Evolutionary conservation across 1,140 invertebrate species (phyloP).

Genomic region (Sipha flava): DNA sequence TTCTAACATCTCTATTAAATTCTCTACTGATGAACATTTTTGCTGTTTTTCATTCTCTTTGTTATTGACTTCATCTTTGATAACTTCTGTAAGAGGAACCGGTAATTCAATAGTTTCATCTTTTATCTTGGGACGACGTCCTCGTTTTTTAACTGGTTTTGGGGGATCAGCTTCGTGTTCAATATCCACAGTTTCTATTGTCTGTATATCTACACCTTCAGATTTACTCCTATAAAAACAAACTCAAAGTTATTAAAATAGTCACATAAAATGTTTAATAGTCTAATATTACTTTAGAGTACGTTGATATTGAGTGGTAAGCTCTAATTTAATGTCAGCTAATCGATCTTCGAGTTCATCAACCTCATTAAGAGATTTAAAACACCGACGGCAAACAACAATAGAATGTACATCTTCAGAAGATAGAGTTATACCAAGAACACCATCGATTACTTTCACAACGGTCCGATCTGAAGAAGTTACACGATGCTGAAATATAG

Average conservation of each 20-base stretch:
- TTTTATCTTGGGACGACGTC: conserved; percentile 5
- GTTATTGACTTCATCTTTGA: conserved; percentile 39
- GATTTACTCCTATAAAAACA: conserved; percentile 18
- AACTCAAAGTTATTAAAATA: background rate
- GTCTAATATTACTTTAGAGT: conserved; percentile 42
- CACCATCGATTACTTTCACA: conserved; percentile 45
- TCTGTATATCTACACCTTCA: conserved; percentile 3
- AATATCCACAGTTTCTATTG: conserved; percentile 10
- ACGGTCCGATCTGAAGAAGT: conserved; percentile 46
- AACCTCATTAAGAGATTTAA: conserved; percentile 52
- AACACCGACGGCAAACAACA: conserved; percentile 57
- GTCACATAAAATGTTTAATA: background rate
- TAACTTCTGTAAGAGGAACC: conserved; percentile 37
- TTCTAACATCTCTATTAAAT: conserved; percentile 34
- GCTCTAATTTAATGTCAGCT: conserved; percentile 46
- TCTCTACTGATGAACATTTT: conserved; percentile 37
- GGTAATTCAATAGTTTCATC: background rate
- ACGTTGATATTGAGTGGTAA: conserved; percentile 45
- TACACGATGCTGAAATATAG: conserved; percentile 46
- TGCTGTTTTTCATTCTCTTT: background rate
- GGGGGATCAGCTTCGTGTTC: background rate
- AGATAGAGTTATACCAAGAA: conserved; percentile 48
- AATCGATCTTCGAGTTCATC: conserved; percentile 52
- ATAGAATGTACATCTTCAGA: conserved; percentile 48
- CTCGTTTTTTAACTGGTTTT: conserved; percentile 9